Conservation (phyloP, 2,797 vertebrate genomes). For the Steatocranus sp. region DNA sequence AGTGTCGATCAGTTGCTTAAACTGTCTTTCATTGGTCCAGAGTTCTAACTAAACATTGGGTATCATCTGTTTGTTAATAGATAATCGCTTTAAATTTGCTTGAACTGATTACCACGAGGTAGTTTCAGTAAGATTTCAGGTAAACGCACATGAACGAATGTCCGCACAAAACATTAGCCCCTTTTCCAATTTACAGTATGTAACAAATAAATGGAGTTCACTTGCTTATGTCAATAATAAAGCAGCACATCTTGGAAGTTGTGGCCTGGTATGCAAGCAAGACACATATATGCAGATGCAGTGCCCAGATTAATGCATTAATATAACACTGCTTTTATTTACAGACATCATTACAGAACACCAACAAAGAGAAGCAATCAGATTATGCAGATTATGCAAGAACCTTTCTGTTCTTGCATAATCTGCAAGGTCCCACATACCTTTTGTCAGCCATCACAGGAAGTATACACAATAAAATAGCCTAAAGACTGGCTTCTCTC, state of each 20-base stretch:
- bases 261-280: not conserved
- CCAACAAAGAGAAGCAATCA: not conserved
- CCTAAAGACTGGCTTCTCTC: not conserved
- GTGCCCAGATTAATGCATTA: not conserved
- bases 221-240: not conserved
- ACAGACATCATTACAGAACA: not conserved
- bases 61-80: not conserved
- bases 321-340: not conserved
- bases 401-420: not conserved
- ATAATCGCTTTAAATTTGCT: not conserved
- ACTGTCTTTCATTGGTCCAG: not conserved
- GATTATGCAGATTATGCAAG: not conserved
- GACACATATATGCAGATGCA: not conserved
- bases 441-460: not conserved
- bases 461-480: not conserved
- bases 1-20: not conserved
- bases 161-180: not conserved
- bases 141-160: not conserved
- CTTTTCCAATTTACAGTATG: not conserved
- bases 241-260: not conserved
- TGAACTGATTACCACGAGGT: not conserved
- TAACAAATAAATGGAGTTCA: not conserved
- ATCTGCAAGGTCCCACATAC: not conserved
- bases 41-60: not conserved
- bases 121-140: not conserved